A percentile compares a stretch with the other conserved stretches of the same genome.
Conservation (phyloP, 1,140 invertebrate genomes). For the Chrysomallon squamiferum region DNA sequence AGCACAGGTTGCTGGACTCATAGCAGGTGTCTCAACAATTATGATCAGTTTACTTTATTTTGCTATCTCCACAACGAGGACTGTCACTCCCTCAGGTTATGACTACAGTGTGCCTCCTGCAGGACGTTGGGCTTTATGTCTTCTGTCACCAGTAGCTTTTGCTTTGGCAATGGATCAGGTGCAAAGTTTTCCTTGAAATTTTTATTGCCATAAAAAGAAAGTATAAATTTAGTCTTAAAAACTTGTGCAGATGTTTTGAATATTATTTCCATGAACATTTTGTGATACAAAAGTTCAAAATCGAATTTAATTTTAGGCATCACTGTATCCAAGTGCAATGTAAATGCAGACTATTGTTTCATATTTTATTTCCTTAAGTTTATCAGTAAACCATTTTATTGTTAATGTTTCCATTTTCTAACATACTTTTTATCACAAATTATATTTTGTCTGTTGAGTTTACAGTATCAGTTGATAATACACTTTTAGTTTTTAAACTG, state of each 20-base stretch:
- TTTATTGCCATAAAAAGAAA: background rate
- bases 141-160: constrained; percentile 81
- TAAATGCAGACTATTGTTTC: no score
- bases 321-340: no score
- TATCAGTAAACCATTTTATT: no score
- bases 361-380: no score
- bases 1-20: constrained; percentile 77
- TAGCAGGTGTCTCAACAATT: constrained; percentile 79
- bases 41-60: constrained; percentile 79
- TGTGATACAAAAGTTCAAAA: no score
- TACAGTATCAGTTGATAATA: no score
- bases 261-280: background rate
- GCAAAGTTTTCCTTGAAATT: no score
- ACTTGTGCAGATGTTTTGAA: background rate
- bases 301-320: no score
- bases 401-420: no score
- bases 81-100: constrained; percentile 15
- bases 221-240: background rate
- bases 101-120: constrained; percentile 51
- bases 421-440: no score
- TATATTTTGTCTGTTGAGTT: no score
- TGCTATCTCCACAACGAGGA: constrained; percentile 46
- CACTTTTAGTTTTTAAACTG: no score
- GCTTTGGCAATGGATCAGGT: constrained; percentile 85
- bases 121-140: constrained; percentile 77